Base-by-base conservation (phyloP, 2,888 invertebrate species). In the Dermolepida albohirtum region DNA sequence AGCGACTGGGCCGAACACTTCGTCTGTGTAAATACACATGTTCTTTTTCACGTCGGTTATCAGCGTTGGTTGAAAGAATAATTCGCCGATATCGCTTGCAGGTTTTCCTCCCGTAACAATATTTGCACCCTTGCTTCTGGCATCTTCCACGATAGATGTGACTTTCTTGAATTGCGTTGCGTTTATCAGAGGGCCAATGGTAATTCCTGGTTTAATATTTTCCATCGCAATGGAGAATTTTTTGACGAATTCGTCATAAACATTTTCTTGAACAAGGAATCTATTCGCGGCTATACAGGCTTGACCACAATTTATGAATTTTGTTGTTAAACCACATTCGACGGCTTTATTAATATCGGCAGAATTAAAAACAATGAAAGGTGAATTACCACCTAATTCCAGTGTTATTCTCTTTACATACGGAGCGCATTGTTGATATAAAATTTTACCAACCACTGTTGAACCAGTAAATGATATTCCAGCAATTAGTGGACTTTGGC, bases 351-450 rank as follows among this genome's bases (percentile, higher is more conserved):
- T 90, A 17, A 99, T 77, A 82, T 98, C 89, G 1, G 98, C 98
- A 70, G 92, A 91, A 66, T 95, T 88, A 79, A 98, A 98, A 5
- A 99, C 95, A 76, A 99, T 96, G 78, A 97, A 97, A 0, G 99
- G 97, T 0, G 98, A 98, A 86, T 99, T 99, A 5, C 99, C 99
- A 39, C 99, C 99, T 59, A 99, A 85, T 83, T 99, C 99, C 70
- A 99, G 85, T 14, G 93, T 89, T 5, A 98, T 86, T 70, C 94
- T 87, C 83, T 99, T 99, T 54, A 99, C 89, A 0, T 94, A 93
- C 49, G 88, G 86, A 0, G 97, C 92, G 74, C 94, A 95, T 78
- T 95, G 93, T 50, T 89, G 85, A 81, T 96, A 94, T 1, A 95
- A 82, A 74, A 95, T 87, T 85, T 95, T 97, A 4, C 98, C 98